A percentile compares a stretch with the other conserved stretches of the same genome.
phyloP scores from a whole-genome alignment of 2,797 vertebrate species.

The Crax fasciolata region DNA sequence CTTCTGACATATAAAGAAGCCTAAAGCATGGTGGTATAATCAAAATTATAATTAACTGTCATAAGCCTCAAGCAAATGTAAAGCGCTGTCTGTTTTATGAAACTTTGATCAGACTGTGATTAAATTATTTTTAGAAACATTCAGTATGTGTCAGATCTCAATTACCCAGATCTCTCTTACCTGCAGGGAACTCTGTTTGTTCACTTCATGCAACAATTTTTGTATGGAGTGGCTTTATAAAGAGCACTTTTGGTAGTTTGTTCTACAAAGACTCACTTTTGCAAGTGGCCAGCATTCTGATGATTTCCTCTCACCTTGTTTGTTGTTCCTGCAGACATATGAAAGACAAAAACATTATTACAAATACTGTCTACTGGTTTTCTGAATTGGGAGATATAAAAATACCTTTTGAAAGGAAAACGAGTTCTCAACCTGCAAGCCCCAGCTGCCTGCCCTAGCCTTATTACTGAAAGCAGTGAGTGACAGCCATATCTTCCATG shows the following conservation, averaged over 20 bases:
- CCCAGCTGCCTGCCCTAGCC: background rate
- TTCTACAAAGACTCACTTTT: slow-evolving; percentile 38
- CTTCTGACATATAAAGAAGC: slow-evolving; percentile 55
- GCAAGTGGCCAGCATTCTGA: background rate
- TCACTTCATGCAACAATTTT: background rate
- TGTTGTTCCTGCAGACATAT: background rate
- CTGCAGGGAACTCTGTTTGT: slow-evolving; percentile 23
- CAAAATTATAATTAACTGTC: slow-evolving; percentile 76
- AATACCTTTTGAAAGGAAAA: background rate
- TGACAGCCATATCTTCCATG: fast-evolving
- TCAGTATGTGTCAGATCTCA: slow-evolving; percentile 47
- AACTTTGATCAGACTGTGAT: slow-evolving; percentile 59
- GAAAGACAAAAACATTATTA: background rate
- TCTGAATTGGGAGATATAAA: background rate
- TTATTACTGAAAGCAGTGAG: background rate
- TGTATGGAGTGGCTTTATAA: background rate
- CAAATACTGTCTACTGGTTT: background rate
- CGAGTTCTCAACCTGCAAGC: background rate
- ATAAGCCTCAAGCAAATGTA: slow-evolving; percentile 61
- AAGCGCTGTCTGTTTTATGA: slow-evolving; percentile 63
- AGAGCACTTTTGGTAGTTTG: background rate
- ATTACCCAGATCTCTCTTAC: slow-evolving; percentile 33
- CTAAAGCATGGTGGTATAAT: slow-evolving; percentile 58
- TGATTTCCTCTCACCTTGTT: background rate
- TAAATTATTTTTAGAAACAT: slow-evolving; percentile 58